phyloP scores from a whole-genome alignment of 2,888 invertebrate species.

The Ophion costatus region DNA sequence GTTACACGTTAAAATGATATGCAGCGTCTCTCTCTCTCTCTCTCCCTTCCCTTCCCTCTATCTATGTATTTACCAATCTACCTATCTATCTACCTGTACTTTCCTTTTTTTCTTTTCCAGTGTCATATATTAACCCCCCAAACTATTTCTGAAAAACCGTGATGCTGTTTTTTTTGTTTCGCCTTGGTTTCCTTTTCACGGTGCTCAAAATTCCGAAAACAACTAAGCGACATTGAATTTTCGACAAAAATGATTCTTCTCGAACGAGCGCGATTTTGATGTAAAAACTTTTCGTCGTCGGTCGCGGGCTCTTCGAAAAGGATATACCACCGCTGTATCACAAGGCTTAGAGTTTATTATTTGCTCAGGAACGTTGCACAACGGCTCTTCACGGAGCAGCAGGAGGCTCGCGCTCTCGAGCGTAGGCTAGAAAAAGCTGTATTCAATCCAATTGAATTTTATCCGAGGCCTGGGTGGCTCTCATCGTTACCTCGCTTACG shows the following conservation, averaged over 20 bases:
- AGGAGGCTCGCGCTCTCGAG: constrained; percentile 60
- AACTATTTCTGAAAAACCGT: neutral
- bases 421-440: constrained; percentile 72
- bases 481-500: constrained; percentile 6
- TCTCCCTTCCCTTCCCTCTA: constrained; percentile 14
- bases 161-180: too few species aligned
- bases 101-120: too few species aligned
- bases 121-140: too few species aligned
- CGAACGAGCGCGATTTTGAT: too few species aligned
- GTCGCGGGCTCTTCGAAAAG: constrained; percentile 21
- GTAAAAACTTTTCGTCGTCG: constrained; percentile 20
- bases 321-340: neutral
- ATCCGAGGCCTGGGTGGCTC: constrained; percentile 53
- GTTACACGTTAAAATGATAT: constrained; percentile 53
- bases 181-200: too few species aligned
- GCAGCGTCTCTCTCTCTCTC: constrained; percentile 26
- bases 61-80: neutral
- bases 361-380: constrained; percentile 70
- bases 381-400: constrained; percentile 68
- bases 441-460: constrained; percentile 76
- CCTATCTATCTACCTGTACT: neutral
- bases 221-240: too few species aligned
- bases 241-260: too few species aligned
- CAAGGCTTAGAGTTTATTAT: constrained; percentile 19
- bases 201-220: too few species aligned